These are phyloP conservation scores for Thunnus thynnus DNA, from an alignment of 2,113 vertebrate genomes.

Conservation along the genomic window DNA sequence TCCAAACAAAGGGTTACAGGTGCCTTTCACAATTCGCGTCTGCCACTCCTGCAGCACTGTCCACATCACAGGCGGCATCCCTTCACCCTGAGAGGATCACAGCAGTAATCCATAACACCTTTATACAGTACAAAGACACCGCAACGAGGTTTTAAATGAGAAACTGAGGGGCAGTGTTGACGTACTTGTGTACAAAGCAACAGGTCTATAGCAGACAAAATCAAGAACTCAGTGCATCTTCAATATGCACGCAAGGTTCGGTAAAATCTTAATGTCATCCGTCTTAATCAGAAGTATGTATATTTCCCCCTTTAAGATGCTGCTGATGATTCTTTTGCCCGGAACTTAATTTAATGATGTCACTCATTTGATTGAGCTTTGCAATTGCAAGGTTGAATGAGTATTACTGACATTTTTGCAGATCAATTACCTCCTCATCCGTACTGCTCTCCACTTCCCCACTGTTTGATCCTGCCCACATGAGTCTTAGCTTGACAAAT, in stretches of 20 bases:
- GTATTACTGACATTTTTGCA: too few species aligned
- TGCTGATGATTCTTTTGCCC: too few species aligned
- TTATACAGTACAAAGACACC: background rate
- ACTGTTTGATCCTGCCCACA: conserved; percentile 60
- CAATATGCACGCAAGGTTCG: too few species aligned
- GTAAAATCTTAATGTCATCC: too few species aligned
- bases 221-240: too few species aligned
- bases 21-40: conserved; percentile 79
- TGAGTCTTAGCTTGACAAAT: conserved; percentile 72
- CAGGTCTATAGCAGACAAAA: too few species aligned
- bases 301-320: too few species aligned
- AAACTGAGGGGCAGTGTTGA: background rate
- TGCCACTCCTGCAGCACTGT: conserved; percentile 79
- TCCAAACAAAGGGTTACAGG: conserved; percentile 78
- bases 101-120: background rate
- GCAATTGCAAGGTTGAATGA: too few species aligned
- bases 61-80: conserved; percentile 35
- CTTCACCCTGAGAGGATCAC: conserved; percentile 48
- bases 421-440: conserved; percentile 53
- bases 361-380: too few species aligned
- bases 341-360: too few species aligned
- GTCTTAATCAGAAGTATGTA: too few species aligned
- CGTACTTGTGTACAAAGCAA: background rate
- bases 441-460: conserved; percentile 23
- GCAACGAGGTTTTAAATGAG: background rate